A percentile compares a stretch with the other conserved stretches of the same genome.
phyloP scores from a whole-genome alignment of 2,113 vertebrate genomes.

The Edolisoma coerulescens region DNA sequence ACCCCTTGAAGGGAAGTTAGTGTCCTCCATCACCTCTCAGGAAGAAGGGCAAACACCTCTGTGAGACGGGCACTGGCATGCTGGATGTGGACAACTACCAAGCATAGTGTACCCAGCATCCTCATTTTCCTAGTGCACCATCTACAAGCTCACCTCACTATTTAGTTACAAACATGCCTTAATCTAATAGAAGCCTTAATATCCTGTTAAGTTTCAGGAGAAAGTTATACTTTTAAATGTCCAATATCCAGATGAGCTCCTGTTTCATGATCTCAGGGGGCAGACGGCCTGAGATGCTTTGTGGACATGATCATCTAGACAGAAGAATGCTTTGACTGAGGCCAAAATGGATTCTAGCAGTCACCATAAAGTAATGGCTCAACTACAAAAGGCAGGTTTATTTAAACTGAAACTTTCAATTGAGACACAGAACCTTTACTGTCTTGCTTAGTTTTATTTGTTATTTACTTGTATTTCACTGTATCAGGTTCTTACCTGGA shows the following conservation, averaged over 20 bases:
- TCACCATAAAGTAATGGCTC: neutral
- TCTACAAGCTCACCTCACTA: neutral
- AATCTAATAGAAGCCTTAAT: neutral
- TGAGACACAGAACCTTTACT: neutral
- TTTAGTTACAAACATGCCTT: neutral
- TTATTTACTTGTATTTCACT: neutral
- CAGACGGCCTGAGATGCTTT: neutral
- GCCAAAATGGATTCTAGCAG: neutral
- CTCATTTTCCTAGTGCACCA: neutral
- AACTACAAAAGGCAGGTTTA: neutral
- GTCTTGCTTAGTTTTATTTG: neutral
- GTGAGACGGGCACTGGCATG: neutral
- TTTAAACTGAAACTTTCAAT: neutral
- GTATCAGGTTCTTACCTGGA: neutral
- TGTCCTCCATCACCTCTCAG: neutral
- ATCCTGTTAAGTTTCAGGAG: neutral
- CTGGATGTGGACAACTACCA: neutral
- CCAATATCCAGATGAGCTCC: neutral
- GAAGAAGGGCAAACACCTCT: neutral
- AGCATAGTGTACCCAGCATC: neutral
- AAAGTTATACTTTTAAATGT: neutral
- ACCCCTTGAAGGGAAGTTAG: neutral
- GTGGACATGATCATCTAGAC: neutral
- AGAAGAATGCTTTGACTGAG: neutral
- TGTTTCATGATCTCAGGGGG: neutral